A percentile compares a stretch with the other conserved stretches of the same genome.
Conservation (phyloP, 2,888 invertebrate species). For the Seira musarum region DNA sequence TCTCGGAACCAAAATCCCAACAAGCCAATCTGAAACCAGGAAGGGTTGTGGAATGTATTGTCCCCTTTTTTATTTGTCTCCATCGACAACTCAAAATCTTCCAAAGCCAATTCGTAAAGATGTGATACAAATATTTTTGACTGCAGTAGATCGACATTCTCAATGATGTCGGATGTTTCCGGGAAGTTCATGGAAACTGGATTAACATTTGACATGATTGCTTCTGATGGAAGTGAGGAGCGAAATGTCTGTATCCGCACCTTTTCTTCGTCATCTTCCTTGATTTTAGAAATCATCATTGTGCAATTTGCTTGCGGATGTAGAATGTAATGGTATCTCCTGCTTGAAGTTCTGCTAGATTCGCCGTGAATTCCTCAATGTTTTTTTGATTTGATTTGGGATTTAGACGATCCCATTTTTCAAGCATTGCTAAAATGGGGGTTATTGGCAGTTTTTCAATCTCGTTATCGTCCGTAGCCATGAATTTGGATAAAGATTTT, state of each 20-base stretch:
- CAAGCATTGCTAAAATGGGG: too few species aligned
- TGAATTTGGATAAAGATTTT: too few species aligned
- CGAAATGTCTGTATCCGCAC: conserved; percentile 21
- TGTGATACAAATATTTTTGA: neutral
- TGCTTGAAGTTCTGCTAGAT: too few species aligned
- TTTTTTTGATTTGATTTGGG: too few species aligned
- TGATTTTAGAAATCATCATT: neutral
- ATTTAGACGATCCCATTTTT: too few species aligned
- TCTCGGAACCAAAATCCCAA: neutral
- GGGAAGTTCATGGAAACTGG: neutral
- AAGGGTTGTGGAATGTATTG: conserved; percentile 17
- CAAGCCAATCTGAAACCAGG: conserved; percentile 32
- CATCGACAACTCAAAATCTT: conserved; percentile 5
- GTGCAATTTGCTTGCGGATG: conserved; percentile 30
- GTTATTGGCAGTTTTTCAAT: too few species aligned
- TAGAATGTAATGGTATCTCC: conserved; percentile 20
- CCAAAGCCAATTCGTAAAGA: neutral
- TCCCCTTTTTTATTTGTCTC: neutral
- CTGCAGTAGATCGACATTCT: neutral
- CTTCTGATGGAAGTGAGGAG: conserved; percentile 15
- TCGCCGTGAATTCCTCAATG: too few species aligned
- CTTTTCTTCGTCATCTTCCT: neutral
- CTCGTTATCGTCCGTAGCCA: too few species aligned
- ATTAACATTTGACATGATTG: conserved; percentile 24
- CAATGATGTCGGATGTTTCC: conserved; percentile 10